phyloP scores from a whole-genome alignment of 2,888 invertebrate species.

The Drosophila siamana region DNA sequence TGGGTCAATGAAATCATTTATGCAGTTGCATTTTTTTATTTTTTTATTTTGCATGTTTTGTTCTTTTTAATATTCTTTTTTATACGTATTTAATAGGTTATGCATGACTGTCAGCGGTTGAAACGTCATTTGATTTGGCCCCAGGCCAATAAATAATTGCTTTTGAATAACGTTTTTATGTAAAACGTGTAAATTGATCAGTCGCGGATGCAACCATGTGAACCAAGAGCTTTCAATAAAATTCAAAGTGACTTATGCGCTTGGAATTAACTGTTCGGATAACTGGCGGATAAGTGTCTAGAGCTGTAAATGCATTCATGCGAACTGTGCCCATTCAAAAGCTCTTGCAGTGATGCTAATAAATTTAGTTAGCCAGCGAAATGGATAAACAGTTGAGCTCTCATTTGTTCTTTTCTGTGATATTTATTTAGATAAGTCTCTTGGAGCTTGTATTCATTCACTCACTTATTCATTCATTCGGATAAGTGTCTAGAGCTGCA shows the following conservation, averaged over 20 bases:
- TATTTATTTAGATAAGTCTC: slow-evolving; percentile 3
- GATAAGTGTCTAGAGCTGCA: slow-evolving; percentile 7
- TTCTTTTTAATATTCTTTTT: slow-evolving; percentile 24
- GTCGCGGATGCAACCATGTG: slow-evolving; percentile 29
- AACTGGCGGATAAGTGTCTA: slow-evolving; percentile 11
- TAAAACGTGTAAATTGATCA: slow-evolving; percentile 25
- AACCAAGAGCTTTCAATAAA: slow-evolving; percentile 1
- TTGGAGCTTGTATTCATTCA: background rate
- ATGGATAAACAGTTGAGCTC: background rate
- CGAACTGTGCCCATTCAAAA: background rate
- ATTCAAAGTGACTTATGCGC: slow-evolving; percentile 8
- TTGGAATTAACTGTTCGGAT: slow-evolving; percentile 2
- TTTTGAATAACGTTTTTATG: slow-evolving; percentile 28
- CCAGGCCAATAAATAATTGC: slow-evolving; percentile 41
- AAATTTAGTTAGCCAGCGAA: background rate
- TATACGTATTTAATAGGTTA: slow-evolving; percentile 32
- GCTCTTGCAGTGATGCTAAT: background rate
- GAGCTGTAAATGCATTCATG: background rate
- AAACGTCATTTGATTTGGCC: slow-evolving; percentile 46
- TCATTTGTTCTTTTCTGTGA: background rate
- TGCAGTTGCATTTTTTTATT: slow-evolving; percentile 50
- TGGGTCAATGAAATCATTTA: slow-evolving; percentile 73
- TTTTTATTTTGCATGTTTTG: background rate
- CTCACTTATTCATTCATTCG: too few species aligned
- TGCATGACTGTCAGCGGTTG: slow-evolving; percentile 14